Evolutionary conservation across 1,140 invertebrate species (phyloP).

Genomic region (Pseudomyrmex cubaensis): DNA sequence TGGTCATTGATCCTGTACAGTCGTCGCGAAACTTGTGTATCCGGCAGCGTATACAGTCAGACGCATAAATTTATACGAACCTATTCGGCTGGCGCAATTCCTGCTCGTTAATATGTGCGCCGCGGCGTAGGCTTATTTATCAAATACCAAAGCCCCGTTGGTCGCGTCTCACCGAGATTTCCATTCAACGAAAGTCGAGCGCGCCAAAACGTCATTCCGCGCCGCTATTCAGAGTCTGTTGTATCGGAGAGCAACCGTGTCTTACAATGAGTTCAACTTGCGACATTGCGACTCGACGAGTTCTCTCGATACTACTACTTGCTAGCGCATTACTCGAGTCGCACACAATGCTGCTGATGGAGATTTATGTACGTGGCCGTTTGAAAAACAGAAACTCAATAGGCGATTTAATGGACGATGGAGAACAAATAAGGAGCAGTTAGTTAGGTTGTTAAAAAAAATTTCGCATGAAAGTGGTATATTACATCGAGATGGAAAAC

Average conservation of each 20-base stretch:
- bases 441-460: too few relatives aligned
- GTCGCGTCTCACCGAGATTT: constrained; percentile 26
- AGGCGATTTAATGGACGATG: not conserved
- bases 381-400: constrained; percentile 11
- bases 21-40: not conserved
- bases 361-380: constrained; percentile 57
- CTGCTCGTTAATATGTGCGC: constrained; percentile 23
- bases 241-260: not conserved
- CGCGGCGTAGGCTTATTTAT: constrained; percentile 37
- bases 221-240: constrained; percentile 33
- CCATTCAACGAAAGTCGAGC: constrained; percentile 38
- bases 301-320: constrained; percentile 8
- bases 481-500: too few relatives aligned
- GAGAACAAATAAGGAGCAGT: too few relatives aligned
- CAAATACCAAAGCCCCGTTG: constrained; percentile 27
- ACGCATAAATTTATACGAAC: constrained; percentile 25
- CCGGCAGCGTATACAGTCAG: not conserved
- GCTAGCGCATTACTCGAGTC: constrained; percentile 15
- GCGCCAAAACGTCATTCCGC: constrained; percentile 22
- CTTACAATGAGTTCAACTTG: constrained; percentile 45
- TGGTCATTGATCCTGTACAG: constrained; percentile 11
- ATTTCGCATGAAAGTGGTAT: too few relatives aligned
- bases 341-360: constrained; percentile 47
- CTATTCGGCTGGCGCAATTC: constrained; percentile 4
- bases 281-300: constrained; percentile 35